Conservation (phyloP, 2,797 vertebrate species). For the Smutsia gigantea region DNA sequence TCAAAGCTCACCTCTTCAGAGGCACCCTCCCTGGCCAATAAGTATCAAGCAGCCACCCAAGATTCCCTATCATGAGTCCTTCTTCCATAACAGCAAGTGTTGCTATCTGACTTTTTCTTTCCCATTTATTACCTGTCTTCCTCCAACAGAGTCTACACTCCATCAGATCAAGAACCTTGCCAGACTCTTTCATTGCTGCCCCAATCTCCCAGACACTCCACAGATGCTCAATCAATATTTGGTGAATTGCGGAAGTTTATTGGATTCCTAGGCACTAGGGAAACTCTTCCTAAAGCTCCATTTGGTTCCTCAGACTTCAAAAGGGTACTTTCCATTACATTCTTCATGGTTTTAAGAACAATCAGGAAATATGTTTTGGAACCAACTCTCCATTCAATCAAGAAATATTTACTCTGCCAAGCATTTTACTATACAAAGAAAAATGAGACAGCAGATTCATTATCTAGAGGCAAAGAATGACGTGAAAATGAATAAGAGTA, state of each 20-base stretch:
- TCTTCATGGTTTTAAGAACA: constrained; percentile 46
- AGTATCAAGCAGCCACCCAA: not conserved
- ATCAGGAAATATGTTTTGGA: constrained; percentile 43
- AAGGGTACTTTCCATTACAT: not conserved
- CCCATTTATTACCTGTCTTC: not conserved
- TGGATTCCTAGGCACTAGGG: not conserved
- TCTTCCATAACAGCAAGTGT: not conserved
- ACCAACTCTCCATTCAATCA: constrained; percentile 55
- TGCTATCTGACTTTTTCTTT: not conserved
- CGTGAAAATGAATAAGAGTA: constrained; percentile 52
- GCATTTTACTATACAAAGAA: constrained; percentile 58
- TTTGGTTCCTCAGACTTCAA: not conserved
- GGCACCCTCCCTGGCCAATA: not conserved
- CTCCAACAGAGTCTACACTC: not conserved
- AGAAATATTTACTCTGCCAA: constrained; percentile 67
- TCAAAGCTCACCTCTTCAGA: not conserved
- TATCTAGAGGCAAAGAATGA: not conserved
- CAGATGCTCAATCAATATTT: not conserved
- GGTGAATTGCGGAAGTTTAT: not conserved
- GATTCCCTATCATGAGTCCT: not conserved
- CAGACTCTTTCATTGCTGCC: not conserved
- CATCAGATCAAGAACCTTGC: not conserved
- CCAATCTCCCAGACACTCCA: not conserved
- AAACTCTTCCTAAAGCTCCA: constrained; percentile 23
- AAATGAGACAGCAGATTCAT: constrained; percentile 63